phyloP scores from a whole-genome alignment of 2,113 vertebrate genomes.

The Heterocephalus glaber region DNA sequence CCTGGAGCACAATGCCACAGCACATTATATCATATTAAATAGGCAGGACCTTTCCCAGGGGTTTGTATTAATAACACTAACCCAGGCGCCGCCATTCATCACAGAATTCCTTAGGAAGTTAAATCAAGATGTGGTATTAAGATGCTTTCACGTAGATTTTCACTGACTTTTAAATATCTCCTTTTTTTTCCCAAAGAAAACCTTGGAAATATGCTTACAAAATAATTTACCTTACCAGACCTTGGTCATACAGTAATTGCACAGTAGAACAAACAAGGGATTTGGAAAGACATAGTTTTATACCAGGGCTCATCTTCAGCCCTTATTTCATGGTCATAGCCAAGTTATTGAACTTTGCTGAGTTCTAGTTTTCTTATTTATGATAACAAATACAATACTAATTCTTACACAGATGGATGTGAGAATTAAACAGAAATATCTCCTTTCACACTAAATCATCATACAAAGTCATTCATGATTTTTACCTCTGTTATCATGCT shows the following conservation, averaged over 20 bases:
- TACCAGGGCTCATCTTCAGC: not conserved
- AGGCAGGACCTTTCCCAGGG: not conserved
- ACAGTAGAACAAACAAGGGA: not conserved
- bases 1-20: not conserved
- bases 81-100: not conserved
- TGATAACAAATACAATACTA: not conserved
- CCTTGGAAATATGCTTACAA: not conserved
- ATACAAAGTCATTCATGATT: not conserved
- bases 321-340: not conserved
- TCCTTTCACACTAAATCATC: not conserved
- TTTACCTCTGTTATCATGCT: not conserved
- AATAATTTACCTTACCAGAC: not conserved
- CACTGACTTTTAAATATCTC: constrained; percentile 19
- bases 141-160: not conserved
- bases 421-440: constrained; percentile 30
- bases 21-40: not conserved
- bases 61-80: constrained; percentile 31
- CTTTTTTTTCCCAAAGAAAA: not conserved
- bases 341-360: not conserved
- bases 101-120: not conserved
- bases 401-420: not conserved
- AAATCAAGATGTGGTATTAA: constrained; percentile 18
- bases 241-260: not conserved
- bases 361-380: not conserved
- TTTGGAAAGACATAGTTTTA: not conserved